These are phyloP conservation scores for Helicoverpa zea DNA, from an alignment of 1,140 invertebrate species.

Conservation along the genomic window DNA sequence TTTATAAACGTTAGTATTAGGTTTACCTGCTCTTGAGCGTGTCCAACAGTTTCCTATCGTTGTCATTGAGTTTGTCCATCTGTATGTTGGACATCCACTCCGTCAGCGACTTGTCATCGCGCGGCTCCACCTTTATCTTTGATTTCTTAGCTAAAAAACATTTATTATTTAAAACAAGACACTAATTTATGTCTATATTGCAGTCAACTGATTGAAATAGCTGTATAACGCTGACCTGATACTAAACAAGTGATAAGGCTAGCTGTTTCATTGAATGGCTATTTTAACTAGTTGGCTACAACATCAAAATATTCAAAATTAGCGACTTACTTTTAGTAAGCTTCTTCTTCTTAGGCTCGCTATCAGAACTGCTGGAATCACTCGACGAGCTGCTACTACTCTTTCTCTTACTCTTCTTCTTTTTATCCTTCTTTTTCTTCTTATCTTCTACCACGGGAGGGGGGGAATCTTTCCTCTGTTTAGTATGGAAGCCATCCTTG, in stretches of 20 bases:
- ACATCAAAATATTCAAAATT: neutral
- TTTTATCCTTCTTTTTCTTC: constrained; percentile 88
- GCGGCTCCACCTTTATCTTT: constrained; percentile 61
- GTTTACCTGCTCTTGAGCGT: constrained; percentile 86
- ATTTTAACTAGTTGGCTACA: too few species aligned
- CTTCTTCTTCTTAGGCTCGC: constrained; percentile 85
- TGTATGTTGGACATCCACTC: constrained; percentile 88
- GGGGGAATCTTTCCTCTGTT: constrained; percentile 73
- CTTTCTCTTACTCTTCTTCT: constrained; percentile 87
- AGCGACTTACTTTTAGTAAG: constrained; percentile 59
- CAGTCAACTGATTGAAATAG: too few species aligned
- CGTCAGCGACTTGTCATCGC: constrained; percentile 86
- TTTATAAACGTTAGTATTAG: too few species aligned
- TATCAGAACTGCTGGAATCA: constrained; percentile 85
- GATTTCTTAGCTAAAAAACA: constrained; percentile 59
- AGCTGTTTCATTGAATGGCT: too few species aligned
- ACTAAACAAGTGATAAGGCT: too few species aligned
- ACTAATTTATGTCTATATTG: too few species aligned
- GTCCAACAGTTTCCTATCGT: constrained; percentile 88
- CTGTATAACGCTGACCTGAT: too few species aligned
- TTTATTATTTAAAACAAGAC: too few species aligned
- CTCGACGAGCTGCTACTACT: constrained; percentile 85
- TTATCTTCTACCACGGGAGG: constrained; percentile 71
- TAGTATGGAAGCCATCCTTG: constrained; percentile 83
- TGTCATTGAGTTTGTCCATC: constrained; percentile 87